Conservation (phyloP, 2,113 vertebrate species). For the Setophaga coronata region DNA sequence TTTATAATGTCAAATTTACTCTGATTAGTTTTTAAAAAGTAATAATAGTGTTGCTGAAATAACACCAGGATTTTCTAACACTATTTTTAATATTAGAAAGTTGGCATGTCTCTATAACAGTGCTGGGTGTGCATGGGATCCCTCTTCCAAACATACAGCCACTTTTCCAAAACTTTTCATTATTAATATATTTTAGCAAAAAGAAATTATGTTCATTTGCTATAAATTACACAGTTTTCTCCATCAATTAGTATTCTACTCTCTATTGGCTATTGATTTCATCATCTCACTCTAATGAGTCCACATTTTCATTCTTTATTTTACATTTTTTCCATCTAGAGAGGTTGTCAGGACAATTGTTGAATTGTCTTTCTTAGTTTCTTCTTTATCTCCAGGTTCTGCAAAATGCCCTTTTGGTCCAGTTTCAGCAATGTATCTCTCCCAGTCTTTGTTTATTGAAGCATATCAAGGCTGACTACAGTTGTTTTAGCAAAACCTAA, state of each 20-base stretch:
- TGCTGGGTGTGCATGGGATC: background rate
- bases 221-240: background rate
- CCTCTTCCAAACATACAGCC: background rate
- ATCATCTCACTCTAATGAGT: background rate
- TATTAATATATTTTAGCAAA: background rate
- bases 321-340: background rate
- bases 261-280: background rate
- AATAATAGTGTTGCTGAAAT: background rate
- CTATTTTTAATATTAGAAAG: background rate
- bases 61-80: background rate
- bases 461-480: background rate
- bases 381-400: background rate
- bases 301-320: background rate
- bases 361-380: background rate
- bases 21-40: background rate
- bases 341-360: background rate
- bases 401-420: background rate
- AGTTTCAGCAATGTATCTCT: background rate
- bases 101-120: background rate
- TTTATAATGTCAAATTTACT: background rate
- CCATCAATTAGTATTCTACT: background rate
- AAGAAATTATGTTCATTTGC: background rate
- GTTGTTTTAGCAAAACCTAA: background rate
- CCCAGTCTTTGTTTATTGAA: background rate
- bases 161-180: background rate